Evolutionary conservation across 35 echinoderm and acorn worm species (phyloP), one percentile per base, ranked within the genome.

Genomic region (Strongylocentrotus purpuratus): DNA sequence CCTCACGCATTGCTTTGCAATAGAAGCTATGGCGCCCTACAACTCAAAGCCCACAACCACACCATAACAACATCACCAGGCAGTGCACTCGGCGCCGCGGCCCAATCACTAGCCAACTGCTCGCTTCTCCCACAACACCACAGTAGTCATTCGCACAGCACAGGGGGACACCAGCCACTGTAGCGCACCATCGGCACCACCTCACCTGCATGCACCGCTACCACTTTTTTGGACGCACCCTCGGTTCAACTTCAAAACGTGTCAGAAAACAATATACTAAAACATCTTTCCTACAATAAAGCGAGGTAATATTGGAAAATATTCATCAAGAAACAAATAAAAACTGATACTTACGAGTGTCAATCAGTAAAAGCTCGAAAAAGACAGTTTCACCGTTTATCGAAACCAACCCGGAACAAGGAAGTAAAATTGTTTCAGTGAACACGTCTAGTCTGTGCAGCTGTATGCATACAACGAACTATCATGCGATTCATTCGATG

Each of bases 341-440:
- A 22, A 78, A 78, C 20, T 28, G 65, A 89, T 89, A 89, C 87
- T 89, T 89, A 89, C 87, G 31, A 14, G 20, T 89, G 87, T 35
- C 87, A 89, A 89, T 89, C 0, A 13, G 87, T 28, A 89, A 89
- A 89, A 89, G 45, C 87, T 33, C 32, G 2, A 89, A 45, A 89
- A 89, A n/a, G 20, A 28, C 15, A 78, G 32, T 89, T 33, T 89
- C 87, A 46, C 4, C 1, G 11, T 46, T 12, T 46, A 89, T 89
- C 87, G 45, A 89, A 33, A 46, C 45, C 87, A 89, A 89, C 87
- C 87, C 87, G 87, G 87, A 89, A 89, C 87, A 89, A 89, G 87
- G 87, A 89, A 89, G 87, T 89, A 45, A 89, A 45, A 20, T 85
- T 85, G 70, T 85, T 17, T 4, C 31, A 41, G 1, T 41, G 35